A percentile compares a stretch with the other conserved stretches of the same genome.
Evolutionary conservation across 2,888 invertebrate species (phyloP).

Genomic region (Temnothorax ravouxi): DNA sequence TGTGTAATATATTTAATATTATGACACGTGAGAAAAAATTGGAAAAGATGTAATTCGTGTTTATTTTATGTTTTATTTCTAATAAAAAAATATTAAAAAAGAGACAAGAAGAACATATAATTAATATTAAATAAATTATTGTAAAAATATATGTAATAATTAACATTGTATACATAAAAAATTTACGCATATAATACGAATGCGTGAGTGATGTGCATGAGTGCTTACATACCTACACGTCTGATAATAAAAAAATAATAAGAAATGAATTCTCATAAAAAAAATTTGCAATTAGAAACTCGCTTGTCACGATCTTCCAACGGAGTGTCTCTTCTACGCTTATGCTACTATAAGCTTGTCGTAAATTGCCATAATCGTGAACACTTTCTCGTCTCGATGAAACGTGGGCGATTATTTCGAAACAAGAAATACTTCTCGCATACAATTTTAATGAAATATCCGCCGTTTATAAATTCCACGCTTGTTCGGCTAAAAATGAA

Average conservation of each 20-base stretch:
- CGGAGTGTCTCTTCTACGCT: conserved; percentile 57
- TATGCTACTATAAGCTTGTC: conserved; percentile 69
- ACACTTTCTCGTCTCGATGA: conserved; percentile 70
- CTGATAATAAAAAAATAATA: background rate
- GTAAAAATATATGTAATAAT: background rate
- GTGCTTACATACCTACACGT: background rate
- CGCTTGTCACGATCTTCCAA: conserved; percentile 53
- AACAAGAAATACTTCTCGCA: conserved; percentile 23
- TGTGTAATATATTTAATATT: background rate
- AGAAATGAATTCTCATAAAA: background rate
- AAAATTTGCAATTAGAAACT: background rate
- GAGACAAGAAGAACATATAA: background rate
- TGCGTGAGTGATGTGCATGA: background rate
- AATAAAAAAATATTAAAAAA: too few relatives aligned
- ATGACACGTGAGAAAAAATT: background rate
- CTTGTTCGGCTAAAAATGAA: background rate
- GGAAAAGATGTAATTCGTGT: background rate
- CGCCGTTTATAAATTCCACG: background rate
- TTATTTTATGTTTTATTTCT: background rate
- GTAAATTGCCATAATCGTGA: conserved; percentile 72
- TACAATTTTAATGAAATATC: conserved; percentile 9
- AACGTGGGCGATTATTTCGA: conserved; percentile 31
- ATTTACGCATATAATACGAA: background rate
- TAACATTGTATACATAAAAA: background rate
- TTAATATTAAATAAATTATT: background rate